Evolutionary conservation across 2,888 invertebrate genomes (phyloP).

Genomic region (Volucella zonaria): DNA sequence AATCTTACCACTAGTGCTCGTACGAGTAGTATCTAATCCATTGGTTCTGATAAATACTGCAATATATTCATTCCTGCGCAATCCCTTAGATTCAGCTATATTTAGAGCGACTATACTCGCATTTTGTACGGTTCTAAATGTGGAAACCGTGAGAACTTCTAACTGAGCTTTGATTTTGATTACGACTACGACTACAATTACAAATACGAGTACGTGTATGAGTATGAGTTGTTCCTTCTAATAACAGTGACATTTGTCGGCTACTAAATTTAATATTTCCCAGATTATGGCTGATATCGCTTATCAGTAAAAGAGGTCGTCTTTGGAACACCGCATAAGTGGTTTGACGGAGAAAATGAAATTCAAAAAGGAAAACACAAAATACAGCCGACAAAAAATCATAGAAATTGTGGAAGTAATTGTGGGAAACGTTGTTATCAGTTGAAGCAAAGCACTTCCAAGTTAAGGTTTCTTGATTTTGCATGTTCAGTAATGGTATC

Average conservation of each 20-base stretch:
- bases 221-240: slow-evolving; percentile 8
- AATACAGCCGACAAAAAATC: not conserved
- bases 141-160: slow-evolving; percentile 56
- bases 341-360: slow-evolving; percentile 22
- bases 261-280: slow-evolving; percentile 46
- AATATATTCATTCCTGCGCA: slow-evolving; percentile 3
- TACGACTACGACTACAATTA: not conserved
- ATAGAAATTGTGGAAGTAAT: slow-evolving; percentile 33
- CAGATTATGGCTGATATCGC: slow-evolving; percentile 46
- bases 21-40: slow-evolving; percentile 18
- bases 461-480: slow-evolving; percentile 35
- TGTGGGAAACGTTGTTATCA: slow-evolving; percentile 65
- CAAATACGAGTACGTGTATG: no score
- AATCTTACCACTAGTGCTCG: not conserved
- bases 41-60: slow-evolving; percentile 34
- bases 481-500: slow-evolving; percentile 25
- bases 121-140: not conserved
- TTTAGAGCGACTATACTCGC: not conserved
- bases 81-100: slow-evolving; percentile 19
- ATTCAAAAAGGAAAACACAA: not conserved
- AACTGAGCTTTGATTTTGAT: slow-evolving; percentile 36
- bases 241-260: slow-evolving; percentile 39
- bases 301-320: slow-evolving; percentile 52
- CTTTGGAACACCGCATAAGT: slow-evolving; percentile 51
- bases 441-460: not conserved